Evolutionary conservation across 2,888 invertebrate genomes (phyloP), one percentile per base, ranked within the genome.

Genomic region (Stegana nigrithorax): DNA sequence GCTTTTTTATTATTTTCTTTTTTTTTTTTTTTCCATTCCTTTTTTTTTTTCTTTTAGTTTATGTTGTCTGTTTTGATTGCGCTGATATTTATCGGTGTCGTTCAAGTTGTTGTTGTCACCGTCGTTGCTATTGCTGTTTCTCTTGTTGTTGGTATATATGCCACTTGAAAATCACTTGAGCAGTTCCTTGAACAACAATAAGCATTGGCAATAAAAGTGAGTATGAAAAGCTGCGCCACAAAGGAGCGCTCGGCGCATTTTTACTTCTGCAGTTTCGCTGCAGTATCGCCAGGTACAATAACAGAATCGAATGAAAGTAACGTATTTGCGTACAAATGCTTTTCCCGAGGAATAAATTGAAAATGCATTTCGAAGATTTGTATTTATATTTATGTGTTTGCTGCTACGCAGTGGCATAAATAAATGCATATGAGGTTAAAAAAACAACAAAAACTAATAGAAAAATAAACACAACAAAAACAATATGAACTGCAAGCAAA

Each of bases 281-380:
- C n/a, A n/a, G n/a, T n/a, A n/a, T n/a, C n/a, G n/a, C n/a, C n/a
- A n/a, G n/a, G n/a, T n/a, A n/a, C n/a, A n/a, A n/a, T n/a, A n/a
- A n/a, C n/a, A n/a, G n/a, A n/a, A n/a, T n/a, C 10, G n/a, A 36
- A 44, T 44, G 44, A 17, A 14, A 44, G 29, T 19, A 51, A 51
- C 29, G 51, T 29, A 51, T 51, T 51, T 51, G 51, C 51, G 27
- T 51, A 26, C 19, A 51, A 51, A 29, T 51, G 51, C 29, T 51
- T 29, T 51, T 51, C 29, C 19, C 19, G 27, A 10, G 27, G 17
- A 51, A 51, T 51, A 51, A 51, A 51, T 51, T 51, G 51, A 51
- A 51, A 51, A 51, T 51, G 27, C 51, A 51, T 29, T 51, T 26
- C 17, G 29, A 51, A 51, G 26, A 51, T 51, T 51, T 51, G 51